phyloP scores from a whole-genome alignment of 2,797 vertebrate species.

The Diceros bicornis region DNA sequence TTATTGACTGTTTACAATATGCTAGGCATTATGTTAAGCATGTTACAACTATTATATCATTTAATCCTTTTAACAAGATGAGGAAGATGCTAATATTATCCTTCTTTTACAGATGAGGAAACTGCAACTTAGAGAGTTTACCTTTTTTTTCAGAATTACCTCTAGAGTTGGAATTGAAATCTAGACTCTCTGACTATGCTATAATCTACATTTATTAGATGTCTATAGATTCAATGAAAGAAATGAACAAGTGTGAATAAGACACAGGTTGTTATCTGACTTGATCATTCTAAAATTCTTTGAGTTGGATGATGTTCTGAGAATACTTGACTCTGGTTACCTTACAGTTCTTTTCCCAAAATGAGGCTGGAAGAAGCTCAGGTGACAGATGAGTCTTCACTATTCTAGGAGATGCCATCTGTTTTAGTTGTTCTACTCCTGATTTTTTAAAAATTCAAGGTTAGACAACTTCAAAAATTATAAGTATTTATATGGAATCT shows the following conservation, averaged over 20 bases:
- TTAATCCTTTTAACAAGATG: background rate
- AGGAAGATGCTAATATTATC: background rate
- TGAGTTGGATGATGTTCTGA: background rate
- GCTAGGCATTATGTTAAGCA: background rate
- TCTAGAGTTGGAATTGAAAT: background rate
- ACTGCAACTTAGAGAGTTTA: background rate
- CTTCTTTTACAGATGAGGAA: background rate
- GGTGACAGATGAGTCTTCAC: constrained; percentile 94
- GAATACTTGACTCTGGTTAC: constrained; percentile 81
- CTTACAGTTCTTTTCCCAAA: constrained; percentile 95
- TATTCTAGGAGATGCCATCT: constrained; percentile 91
- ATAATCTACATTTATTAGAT: background rate
- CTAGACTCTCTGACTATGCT: background rate
- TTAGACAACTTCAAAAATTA: constrained; percentile 40
- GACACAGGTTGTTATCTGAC: background rate
- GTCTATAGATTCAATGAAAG: background rate
- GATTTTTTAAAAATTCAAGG: constrained; percentile 49
- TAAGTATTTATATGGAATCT: background rate
- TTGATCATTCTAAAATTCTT: background rate
- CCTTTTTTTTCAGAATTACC: background rate
- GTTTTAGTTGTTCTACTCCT: constrained; percentile 85
- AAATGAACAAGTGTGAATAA: background rate
- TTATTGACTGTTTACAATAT: background rate
- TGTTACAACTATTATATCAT: background rate
- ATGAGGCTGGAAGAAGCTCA: constrained; percentile 92